Percentiles rank a stretch among this genome's conserved stretches.
Evolutionary conservation across 2,113 vertebrate genomes (phyloP).

Genomic region (Sturnus vulgaris): DNA sequence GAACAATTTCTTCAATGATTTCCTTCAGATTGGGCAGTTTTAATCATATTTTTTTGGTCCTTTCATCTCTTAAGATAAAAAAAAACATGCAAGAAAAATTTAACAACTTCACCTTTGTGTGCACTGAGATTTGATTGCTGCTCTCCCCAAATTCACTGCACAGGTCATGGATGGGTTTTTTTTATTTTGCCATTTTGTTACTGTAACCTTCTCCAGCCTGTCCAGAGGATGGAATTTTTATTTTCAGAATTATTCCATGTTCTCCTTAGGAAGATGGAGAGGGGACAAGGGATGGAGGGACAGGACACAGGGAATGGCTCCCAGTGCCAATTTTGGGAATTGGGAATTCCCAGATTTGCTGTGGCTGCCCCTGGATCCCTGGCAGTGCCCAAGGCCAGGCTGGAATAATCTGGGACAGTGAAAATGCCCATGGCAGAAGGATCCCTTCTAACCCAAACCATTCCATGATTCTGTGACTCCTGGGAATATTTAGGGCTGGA

Average conservation of each 20-base stretch:
- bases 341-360: neutral
- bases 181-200: neutral
- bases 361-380: neutral
- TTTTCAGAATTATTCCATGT: too few relatives aligned
- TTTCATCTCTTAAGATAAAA: neutral
- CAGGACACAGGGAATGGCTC: neutral
- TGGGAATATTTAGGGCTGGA: neutral
- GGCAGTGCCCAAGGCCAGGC: rapidly evolving
- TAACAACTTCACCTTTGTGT: neutral
- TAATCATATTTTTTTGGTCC: neutral
- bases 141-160: neutral
- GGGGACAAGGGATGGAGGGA: neutral
- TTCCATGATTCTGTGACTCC: neutral
- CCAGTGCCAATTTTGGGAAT: neutral
- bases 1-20: neutral
- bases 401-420: rapidly evolving
- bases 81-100: neutral
- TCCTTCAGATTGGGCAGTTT: neutral
- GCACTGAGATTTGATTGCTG: neutral
- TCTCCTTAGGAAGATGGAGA: neutral
- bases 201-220: neutral
- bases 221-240: neutral
- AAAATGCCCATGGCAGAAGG: neutral
- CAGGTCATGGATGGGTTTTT: neutral
- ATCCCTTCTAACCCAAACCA: neutral